These are phyloP conservation scores for Melanotaenia trifasciata DNA, from an alignment of 2,797 vertebrate genomes.

Conservation along the genomic window DNA sequence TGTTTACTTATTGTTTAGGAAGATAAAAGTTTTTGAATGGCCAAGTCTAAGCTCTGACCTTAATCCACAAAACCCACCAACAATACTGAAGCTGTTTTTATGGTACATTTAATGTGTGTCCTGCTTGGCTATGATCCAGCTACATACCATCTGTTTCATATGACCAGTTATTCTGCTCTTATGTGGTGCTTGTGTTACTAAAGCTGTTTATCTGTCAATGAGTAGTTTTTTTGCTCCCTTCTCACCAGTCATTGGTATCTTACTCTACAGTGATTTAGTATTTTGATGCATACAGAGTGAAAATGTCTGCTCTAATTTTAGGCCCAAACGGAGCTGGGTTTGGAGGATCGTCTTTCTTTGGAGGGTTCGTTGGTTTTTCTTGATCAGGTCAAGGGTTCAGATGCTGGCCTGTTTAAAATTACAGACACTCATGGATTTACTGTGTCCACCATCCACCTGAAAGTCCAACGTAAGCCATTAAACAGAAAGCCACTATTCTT, in stretches of 20 bases:
- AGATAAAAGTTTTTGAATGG: neutral
- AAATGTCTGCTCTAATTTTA: conserved; percentile 30
- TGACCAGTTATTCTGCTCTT: no score
- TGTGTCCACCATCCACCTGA: conserved; percentile 74
- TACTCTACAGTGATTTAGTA: neutral
- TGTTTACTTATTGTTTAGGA: neutral
- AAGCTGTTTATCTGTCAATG: neutral
- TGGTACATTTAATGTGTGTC: no score
- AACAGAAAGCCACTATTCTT: neutral
- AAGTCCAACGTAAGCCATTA: conserved; percentile 70
- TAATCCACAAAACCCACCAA: neutral
- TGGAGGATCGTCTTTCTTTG: conserved; percentile 73
- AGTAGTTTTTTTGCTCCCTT: neutral
- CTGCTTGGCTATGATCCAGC: no score
- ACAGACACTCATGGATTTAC: conserved; percentile 74
- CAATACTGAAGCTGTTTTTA: neutral
- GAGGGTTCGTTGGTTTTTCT: conserved; percentile 76
- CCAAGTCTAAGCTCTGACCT: neutral
- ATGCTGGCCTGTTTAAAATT: conserved; percentile 76
- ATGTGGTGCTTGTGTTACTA: conserved; percentile 2
- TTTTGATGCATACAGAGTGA: neutral
- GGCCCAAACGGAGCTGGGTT: conserved; percentile 52
- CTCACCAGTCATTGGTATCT: conserved; percentile 5
- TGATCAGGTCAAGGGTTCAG: conserved; percentile 69
- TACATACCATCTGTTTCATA: no score